phyloP scores from a whole-genome alignment of 2,888 invertebrate species.

The Agriopis marginaria region DNA sequence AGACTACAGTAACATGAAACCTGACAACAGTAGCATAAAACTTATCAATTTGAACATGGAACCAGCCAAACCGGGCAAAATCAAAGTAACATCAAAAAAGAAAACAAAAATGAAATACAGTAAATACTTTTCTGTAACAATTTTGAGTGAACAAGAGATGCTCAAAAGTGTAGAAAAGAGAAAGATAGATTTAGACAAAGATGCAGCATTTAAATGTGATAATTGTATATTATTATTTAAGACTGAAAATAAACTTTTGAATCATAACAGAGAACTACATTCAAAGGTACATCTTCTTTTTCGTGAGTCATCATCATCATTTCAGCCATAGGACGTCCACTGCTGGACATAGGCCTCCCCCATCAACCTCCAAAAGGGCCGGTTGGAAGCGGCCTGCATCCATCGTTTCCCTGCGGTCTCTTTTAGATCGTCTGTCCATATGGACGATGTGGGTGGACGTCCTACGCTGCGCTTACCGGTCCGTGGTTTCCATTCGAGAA shows the following conservation, averaged over 20 bases:
- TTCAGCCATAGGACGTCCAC: too few species aligned
- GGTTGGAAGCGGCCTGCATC: too few species aligned
- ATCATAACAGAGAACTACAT: conserved; percentile 58
- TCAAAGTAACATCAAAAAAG: conserved; percentile 41
- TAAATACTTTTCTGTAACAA: conserved; percentile 45
- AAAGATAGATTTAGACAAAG: conserved; percentile 42
- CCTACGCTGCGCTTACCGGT: too few species aligned
- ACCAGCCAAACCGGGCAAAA: conserved; percentile 8
- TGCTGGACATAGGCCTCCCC: too few species aligned
- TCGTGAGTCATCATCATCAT: background rate
- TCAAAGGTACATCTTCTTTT: conserved; percentile 48
- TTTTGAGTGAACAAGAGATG: conserved; percentile 52
- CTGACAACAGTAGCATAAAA: background rate
- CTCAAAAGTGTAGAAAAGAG: conserved; percentile 5
- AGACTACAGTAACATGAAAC: background rate
- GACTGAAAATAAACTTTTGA: conserved; percentile 48
- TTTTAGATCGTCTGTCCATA: too few species aligned
- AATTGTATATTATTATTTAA: conserved; percentile 58
- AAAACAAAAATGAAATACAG: conserved; percentile 37
- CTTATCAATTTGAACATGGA: background rate
- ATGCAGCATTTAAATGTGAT: conserved; percentile 60
- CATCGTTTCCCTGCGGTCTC: too few species aligned
- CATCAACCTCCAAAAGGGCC: too few species aligned
- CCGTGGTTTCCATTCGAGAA: too few species aligned
- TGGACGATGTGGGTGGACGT: too few species aligned